These are phyloP conservation scores for Trachops cirrhosus DNA, from an alignment of 2,797 vertebrate species.

Conservation along the genomic window DNA sequence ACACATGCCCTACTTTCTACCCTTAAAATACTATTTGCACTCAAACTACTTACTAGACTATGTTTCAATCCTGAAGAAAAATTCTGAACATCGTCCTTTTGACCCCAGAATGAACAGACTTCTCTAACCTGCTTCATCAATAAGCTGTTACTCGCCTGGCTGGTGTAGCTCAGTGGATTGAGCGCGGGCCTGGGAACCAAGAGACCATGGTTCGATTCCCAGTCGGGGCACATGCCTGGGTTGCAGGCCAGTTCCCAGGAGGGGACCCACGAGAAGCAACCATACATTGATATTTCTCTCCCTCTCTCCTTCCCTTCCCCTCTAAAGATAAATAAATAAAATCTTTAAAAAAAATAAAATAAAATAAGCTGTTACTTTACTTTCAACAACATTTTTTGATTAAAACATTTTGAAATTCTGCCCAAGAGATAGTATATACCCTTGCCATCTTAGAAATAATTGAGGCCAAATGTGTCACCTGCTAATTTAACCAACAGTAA, in stretches of 20 bases:
- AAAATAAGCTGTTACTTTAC: neutral
- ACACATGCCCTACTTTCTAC: neutral
- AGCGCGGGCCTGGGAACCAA: no score
- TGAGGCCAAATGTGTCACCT: neutral
- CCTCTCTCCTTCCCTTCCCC: no score
- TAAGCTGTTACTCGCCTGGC: neutral
- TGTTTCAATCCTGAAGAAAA: neutral
- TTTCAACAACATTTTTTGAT: constrained; percentile 22
- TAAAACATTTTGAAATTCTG: constrained; percentile 13
- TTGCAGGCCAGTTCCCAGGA: no score
- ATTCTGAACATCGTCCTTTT: neutral
- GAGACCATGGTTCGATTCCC: no score
- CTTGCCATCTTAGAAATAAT: neutral
- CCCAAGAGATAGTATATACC: neutral
- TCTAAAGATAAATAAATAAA: no score
- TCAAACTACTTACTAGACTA: neutral
- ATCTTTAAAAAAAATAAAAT: no score
- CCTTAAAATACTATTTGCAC: neutral
- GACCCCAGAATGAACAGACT: neutral
- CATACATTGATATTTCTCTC: no score
- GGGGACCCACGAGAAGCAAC: no score
- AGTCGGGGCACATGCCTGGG: no score
- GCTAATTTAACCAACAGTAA: constrained; percentile 4
- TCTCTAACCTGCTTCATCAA: neutral
- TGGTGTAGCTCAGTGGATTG: no score